Evolutionary conservation across 2,888 invertebrate genomes (phyloP).

Genomic region (Tiliacea aurago): DNA sequence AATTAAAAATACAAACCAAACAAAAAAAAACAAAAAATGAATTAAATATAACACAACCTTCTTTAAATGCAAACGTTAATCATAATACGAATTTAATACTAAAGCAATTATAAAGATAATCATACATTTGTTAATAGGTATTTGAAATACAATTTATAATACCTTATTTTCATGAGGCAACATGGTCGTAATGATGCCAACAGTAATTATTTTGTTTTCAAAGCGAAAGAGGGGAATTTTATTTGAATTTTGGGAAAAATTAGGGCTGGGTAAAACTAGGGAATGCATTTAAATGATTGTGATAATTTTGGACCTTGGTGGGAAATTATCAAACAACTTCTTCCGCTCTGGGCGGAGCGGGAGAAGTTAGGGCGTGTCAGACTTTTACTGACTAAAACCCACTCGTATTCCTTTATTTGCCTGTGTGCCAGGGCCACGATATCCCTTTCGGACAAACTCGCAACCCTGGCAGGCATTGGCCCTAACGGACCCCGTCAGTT

Average conservation of each 20-base stretch:
- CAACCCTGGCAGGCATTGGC: too few relatives aligned
- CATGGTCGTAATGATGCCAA: constrained; percentile 34
- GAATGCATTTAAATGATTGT: not conserved
- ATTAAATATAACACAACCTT: not conserved
- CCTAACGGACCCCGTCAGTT: too few relatives aligned
- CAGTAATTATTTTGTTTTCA: constrained; percentile 38
- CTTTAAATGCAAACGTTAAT: constrained; percentile 5
- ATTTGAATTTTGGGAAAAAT: not conserved
- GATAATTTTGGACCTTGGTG: too few relatives aligned
- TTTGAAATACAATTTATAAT: constrained; percentile 15
- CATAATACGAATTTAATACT: constrained; percentile 33
- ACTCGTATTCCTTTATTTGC: too few relatives aligned
- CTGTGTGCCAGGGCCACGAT: too few relatives aligned
- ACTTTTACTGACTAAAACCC: too few relatives aligned
- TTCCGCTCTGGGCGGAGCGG: too few relatives aligned
- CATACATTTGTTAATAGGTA: constrained; percentile 14
- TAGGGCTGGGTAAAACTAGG: not conserved
- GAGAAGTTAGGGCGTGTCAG: too few relatives aligned
- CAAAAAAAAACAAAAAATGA: not conserved
- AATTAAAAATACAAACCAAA: not conserved
- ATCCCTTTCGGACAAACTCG: too few relatives aligned
- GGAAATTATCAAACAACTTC: too few relatives aligned
- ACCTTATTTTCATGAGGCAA: constrained; percentile 34
- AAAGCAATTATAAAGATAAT: constrained; percentile 45
- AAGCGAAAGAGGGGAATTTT: not conserved